Evolutionary conservation across 1,140 invertebrate genomes (phyloP).

Genomic region (Asobara japonica): DNA sequence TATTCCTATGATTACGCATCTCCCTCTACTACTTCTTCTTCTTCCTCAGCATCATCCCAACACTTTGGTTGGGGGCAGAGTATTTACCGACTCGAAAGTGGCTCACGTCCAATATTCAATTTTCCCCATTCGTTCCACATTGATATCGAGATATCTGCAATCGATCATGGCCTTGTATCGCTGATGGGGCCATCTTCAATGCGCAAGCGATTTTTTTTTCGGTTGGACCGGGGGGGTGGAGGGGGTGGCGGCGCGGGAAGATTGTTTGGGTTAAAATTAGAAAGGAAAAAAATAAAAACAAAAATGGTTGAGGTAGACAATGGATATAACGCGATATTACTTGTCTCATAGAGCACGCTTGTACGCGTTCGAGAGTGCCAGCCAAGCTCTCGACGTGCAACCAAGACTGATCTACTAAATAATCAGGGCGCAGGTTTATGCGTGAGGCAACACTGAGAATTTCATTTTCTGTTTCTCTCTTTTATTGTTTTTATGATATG

Average conservation of each 20-base stretch:
- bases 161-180: no score
- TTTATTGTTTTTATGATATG: background rate
- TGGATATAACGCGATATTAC: conserved; percentile 11
- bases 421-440: conserved; percentile 29
- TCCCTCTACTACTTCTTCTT: background rate
- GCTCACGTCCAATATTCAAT: background rate
- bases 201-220: no score
- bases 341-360: conserved; percentile 20
- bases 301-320: no score
- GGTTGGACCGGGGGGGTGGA: no score
- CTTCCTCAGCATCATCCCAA: background rate
- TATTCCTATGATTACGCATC: conserved; percentile 33
- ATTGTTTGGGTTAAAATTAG: background rate
- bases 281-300: background rate
- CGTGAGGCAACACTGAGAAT: conserved; percentile 18
- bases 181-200: no score
- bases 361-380: conserved; percentile 30
- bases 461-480: conserved; percentile 20
- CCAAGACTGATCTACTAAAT: conserved; percentile 35
- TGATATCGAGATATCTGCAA: background rate
- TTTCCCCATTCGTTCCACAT: background rate
- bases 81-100: background rate
- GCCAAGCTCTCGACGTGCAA: background rate
- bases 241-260: no score
- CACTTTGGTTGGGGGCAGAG: background rate